phyloP scores from a whole-genome alignment of 1,140 invertebrate species.

The Glossosoma conforme region DNA sequence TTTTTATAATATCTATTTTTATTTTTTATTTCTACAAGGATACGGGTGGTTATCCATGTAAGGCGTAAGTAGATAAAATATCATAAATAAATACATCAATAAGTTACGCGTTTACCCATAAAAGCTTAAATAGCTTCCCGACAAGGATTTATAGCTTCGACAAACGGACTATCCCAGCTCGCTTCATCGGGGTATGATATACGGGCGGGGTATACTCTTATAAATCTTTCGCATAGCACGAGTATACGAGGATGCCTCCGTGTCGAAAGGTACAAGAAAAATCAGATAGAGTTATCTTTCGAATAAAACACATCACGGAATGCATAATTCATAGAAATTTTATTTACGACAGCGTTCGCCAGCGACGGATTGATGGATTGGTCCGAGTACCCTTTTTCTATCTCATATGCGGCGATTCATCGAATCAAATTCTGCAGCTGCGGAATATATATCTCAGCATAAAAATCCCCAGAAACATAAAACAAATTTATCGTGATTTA shows the following conservation, averaged over 20 bases:
- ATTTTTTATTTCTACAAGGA: no score
- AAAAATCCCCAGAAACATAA: no score
- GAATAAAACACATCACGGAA: constrained; percentile 16
- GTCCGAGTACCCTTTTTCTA: background rate
- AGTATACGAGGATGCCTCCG: no score
- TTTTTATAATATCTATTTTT: no score
- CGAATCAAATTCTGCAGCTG: constrained; percentile 2
- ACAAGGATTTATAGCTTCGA: background rate
- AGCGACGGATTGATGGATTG: constrained; percentile 1
- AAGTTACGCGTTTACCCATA: background rate
- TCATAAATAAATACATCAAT: no score
- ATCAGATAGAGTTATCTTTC: constrained; percentile 21
- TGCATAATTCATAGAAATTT: constrained; percentile 16
- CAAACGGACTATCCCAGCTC: background rate
- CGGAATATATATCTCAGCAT: background rate
- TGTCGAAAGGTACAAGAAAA: constrained; percentile 5
- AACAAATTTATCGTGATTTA: no score
- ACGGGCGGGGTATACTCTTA: background rate
- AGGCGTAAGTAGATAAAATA: no score
- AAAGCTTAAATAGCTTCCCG: background rate
- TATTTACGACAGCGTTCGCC: constrained; percentile 9
- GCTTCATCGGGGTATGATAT: background rate
- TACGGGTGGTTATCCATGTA: no score
- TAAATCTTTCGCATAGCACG: no score
- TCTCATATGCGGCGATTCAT: background rate